phyloP scores from a whole-genome alignment of 2,888 invertebrate species.

The Nemotelus pantherinus region DNA sequence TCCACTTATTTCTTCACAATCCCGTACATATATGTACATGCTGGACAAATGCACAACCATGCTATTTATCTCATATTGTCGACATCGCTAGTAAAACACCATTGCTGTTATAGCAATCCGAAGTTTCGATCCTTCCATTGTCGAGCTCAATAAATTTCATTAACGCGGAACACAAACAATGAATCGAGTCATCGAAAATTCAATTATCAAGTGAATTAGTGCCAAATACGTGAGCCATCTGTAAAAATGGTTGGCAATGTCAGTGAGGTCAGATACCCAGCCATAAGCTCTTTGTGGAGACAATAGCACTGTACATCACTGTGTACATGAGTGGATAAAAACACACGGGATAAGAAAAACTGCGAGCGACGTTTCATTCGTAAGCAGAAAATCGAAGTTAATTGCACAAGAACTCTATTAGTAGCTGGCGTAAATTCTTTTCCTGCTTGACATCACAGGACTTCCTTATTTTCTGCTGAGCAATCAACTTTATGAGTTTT shows the following conservation, averaged over 20 bases:
- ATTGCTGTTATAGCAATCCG: too few relatives aligned
- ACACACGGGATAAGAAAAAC: too few relatives aligned
- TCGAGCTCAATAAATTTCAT: conserved; percentile 35
- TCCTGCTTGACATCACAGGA: neutral
- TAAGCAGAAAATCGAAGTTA: conserved; percentile 39
- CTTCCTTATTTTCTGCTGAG: conserved; percentile 22
- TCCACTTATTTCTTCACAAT: too few relatives aligned
- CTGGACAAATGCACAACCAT: too few relatives aligned
- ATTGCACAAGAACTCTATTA: conserved; percentile 27
- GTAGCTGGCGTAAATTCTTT: conserved; percentile 21
- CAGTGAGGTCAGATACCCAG: neutral
- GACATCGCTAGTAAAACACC: too few relatives aligned
- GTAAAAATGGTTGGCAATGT: conserved; percentile 26
- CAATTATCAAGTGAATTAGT: conserved; percentile 42
- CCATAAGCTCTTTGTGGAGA: neutral
- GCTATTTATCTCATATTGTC: too few relatives aligned
- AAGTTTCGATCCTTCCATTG: neutral
- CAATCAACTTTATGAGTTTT: neutral
- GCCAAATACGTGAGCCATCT: conserved; percentile 38
- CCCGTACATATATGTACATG: too few relatives aligned
- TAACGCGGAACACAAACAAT: conserved; percentile 42
- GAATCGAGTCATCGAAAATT: conserved; percentile 35
- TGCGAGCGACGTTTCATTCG: neutral
- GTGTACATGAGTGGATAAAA: too few relatives aligned
- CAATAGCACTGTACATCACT: too few relatives aligned